Conservation (phyloP, 2,888 invertebrate species). For the Acleris emargana region DNA sequence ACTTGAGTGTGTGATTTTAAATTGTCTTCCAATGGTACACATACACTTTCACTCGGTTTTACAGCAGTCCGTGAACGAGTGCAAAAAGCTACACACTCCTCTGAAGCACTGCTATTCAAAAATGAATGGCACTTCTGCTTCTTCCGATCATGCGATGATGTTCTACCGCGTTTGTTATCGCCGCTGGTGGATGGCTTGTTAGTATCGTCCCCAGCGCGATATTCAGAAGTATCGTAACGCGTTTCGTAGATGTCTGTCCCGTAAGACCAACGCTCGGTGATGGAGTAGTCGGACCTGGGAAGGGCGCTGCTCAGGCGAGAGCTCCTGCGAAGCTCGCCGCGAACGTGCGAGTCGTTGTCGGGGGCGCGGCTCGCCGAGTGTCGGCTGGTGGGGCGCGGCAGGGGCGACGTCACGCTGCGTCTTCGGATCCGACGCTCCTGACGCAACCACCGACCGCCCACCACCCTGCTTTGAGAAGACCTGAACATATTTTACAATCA, state of each 20-base stretch:
- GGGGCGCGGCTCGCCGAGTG: conserved; percentile 59
- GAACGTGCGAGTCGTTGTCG: conserved; percentile 70
- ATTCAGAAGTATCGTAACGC: conserved; percentile 68
- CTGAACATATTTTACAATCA: conserved; percentile 52
- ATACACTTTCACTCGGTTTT: conserved; percentile 72
- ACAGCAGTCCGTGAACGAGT: conserved; percentile 80
- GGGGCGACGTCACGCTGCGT: conserved; percentile 72
- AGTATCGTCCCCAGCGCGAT: conserved; percentile 68
- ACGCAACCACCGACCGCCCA: conserved; percentile 83
- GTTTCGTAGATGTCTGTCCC: conserved; percentile 81
- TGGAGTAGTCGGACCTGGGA: conserved; percentile 81
- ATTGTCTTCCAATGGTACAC: conserved; percentile 63
- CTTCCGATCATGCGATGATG: conserved; percentile 76
- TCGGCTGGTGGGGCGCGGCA: conserved; percentile 67
- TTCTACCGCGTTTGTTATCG: conserved; percentile 64
- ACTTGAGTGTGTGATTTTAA: conserved; percentile 55
- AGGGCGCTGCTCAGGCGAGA: conserved; percentile 78
- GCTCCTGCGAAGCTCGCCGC: conserved; percentile 71
- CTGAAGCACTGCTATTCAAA: conserved; percentile 56
- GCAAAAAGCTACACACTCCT: conserved; percentile 76
- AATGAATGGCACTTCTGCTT: conserved; percentile 62
- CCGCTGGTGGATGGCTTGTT: conserved; percentile 53
- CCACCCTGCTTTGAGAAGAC: conserved; percentile 84
- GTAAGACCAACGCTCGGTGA: conserved; percentile 84
- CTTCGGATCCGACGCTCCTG: conserved; percentile 68